Conservation (phyloP, 2,888 invertebrate genomes). For the Xanthorhoe spadicearia region DNA sequence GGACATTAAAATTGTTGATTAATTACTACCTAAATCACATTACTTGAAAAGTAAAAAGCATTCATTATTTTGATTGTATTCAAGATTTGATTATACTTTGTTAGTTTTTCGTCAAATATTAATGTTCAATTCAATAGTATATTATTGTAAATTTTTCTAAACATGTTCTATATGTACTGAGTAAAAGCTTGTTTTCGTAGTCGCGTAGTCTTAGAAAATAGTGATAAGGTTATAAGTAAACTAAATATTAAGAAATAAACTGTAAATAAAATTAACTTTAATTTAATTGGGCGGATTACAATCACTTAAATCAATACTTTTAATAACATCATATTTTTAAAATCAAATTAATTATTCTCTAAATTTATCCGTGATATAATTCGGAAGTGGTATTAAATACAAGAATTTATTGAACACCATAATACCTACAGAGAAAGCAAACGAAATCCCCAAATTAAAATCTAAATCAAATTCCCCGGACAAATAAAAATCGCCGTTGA, state of each 20-base stretch:
- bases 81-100: neutral
- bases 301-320: conserved; percentile 7
- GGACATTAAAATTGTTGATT: no score
- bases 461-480: conserved; percentile 88
- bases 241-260: conserved; percentile 33
- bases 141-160: neutral
- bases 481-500: conserved; percentile 82
- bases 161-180: neutral
- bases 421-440: conserved; percentile 92
- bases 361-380: conserved; percentile 94
- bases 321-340: neutral
- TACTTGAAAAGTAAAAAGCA: no score
- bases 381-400: conserved; percentile 93
- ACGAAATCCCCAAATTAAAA: conserved; percentile 91
- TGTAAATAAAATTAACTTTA: conserved; percentile 36
- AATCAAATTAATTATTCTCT: conserved; percentile 80
- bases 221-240: conserved; percentile 8
- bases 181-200: neutral
- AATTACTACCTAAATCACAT: no score
- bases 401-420: conserved; percentile 93
- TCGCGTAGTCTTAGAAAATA: conserved; percentile 6
- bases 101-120: neutral
- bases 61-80: no score
- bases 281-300: conserved; percentile 34
- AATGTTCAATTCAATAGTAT: neutral